These are phyloP conservation scores for Pseudeuparius sepicola DNA, from an alignment of 2,888 invertebrate species.

Conservation along the genomic window DNA sequence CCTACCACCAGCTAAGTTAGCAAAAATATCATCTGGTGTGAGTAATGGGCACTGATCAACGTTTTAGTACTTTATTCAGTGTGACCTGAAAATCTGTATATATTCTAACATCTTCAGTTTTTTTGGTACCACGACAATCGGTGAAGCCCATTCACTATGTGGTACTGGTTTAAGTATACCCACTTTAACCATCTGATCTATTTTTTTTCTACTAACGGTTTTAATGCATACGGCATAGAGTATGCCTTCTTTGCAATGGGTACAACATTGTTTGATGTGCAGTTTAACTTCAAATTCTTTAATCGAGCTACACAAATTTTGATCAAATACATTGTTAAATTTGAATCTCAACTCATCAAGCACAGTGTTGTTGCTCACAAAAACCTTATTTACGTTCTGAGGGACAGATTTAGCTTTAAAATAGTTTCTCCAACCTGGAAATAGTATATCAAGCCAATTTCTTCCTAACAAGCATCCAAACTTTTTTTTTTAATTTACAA, in stretches of 20 bases:
- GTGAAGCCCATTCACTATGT: conserved; percentile 3
- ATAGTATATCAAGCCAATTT: conserved; percentile 1
- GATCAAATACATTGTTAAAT: conserved; percentile 5
- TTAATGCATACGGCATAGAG: conserved; percentile 3
- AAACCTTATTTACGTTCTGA: neutral
- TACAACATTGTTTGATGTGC: conserved; percentile 1
- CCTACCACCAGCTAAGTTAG: no score
- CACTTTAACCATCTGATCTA: conserved; percentile 5
- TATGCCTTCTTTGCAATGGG: neutral
- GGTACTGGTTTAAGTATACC: neutral
- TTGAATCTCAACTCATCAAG: neutral
- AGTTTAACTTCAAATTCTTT: conserved; percentile 9
- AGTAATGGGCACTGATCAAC: conserved; percentile 11
- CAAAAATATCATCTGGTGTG: no score
- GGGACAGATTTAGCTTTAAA: neutral
- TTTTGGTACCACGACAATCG: conserved; percentile 4
- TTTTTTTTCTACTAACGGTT: conserved; percentile 4
- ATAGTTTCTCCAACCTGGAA: conserved; percentile 1
- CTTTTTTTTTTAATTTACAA: neutral
- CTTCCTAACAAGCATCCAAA: neutral
- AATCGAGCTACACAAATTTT: conserved; percentile 5
- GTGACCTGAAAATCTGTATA: conserved; percentile 14
- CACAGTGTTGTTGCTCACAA: neutral
- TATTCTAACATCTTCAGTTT: conserved; percentile 13
- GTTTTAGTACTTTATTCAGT: conserved; percentile 10